A percentile compares a stretch with the other conserved stretches of the same genome.
Conservation (phyloP, 2,113 vertebrate species). For the Otus sunia region DNA sequence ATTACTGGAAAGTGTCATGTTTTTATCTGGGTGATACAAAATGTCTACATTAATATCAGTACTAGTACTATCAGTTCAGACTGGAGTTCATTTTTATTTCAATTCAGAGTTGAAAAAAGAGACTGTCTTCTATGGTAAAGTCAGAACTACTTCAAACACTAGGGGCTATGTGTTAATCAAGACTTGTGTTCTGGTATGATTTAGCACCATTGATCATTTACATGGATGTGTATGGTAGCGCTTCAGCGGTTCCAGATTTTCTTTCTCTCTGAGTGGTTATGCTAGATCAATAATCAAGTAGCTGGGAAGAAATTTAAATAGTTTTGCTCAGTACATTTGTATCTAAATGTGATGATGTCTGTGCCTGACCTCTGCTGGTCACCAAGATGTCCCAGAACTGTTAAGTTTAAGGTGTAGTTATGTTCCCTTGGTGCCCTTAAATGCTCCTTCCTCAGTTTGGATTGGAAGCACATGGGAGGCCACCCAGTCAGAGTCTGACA, state of each 20-base stretch:
- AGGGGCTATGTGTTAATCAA: background rate
- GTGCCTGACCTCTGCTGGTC: background rate
- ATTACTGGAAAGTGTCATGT: background rate
- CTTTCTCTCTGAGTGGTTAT: background rate
- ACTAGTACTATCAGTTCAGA: background rate
- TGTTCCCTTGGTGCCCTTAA: background rate
- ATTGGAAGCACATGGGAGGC: background rate
- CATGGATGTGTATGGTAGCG: background rate
- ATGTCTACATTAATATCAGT: background rate
- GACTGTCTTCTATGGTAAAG: background rate
- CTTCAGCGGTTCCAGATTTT: background rate
- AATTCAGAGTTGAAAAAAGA: background rate
- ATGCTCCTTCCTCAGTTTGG: background rate
- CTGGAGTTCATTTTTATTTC: background rate
- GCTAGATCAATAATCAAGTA: background rate
- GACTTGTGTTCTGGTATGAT: background rate
- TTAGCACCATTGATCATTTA: background rate
- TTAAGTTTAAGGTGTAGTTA: background rate
- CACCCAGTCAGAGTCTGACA: background rate
- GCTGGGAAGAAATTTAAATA: background rate
- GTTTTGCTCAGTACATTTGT: background rate
- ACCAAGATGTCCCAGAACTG: background rate
- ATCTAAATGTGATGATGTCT: background rate
- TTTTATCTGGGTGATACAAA: background rate
- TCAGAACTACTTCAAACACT: background rate